phyloP scores from a whole-genome alignment of 2,113 vertebrate genomes.

The Lethenteron reissneri region DNA sequence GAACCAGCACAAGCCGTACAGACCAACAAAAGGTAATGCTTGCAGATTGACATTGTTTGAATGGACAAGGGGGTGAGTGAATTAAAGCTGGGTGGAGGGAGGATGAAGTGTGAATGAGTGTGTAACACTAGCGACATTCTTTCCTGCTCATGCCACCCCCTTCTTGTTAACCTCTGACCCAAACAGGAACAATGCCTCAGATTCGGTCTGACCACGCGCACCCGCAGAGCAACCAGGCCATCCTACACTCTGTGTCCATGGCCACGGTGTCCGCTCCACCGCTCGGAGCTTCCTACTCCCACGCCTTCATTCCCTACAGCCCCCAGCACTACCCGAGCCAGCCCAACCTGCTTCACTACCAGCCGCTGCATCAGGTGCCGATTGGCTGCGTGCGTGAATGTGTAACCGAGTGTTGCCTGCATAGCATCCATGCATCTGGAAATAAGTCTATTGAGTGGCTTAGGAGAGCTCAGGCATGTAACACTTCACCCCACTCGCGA shows the following conservation, averaged over 20 bases:
- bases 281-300: background rate
- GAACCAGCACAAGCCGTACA: constrained; percentile 5
- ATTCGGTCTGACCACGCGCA: constrained; percentile 3
- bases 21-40: constrained; percentile 4
- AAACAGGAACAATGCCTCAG: background rate
- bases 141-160: background rate
- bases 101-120: background rate
- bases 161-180: background rate
- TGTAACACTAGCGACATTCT: background rate
- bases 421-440: too few species aligned
- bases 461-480: too few species aligned
- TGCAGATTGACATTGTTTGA: too few species aligned
- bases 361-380: background rate
- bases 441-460: too few species aligned
- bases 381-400: background rate
- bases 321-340: constrained; percentile 3
- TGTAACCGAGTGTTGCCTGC: too few species aligned
- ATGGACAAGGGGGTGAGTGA: too few species aligned
- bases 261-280: constrained; percentile 3
- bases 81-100: background rate
- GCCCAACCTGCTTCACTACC: background rate
- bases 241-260: constrained; percentile 3
- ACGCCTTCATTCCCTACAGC: constrained; percentile 6
- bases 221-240: background rate
- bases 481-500: too few species aligned